Percentiles rank a stretch among this genome's conserved stretches.
phyloP scores from a whole-genome alignment of 2,888 invertebrate genomes.

The Amphimallon solstitiale region DNA sequence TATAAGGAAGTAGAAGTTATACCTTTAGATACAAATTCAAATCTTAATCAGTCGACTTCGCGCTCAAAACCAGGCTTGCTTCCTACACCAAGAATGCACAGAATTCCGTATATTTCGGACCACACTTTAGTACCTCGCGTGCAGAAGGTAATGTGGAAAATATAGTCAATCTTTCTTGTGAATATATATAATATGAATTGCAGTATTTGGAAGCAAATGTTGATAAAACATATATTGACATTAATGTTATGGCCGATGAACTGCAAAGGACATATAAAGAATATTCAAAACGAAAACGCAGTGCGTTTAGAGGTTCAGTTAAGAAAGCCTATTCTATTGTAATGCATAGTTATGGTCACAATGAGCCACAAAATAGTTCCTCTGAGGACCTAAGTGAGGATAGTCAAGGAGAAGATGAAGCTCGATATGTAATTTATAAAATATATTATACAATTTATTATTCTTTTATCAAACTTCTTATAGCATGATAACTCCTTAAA shows the following conservation, averaged over 20 bases:
- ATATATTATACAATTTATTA: neutral
- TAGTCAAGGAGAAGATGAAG: slow-evolving; percentile 58
- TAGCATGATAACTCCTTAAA: slow-evolving; percentile 55
- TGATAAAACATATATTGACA: slow-evolving; percentile 83
- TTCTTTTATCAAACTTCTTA: slow-evolving; percentile 34
- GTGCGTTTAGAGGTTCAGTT: slow-evolving; percentile 82
- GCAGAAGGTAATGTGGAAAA: slow-evolving; percentile 61
- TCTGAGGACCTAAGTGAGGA: slow-evolving; percentile 71
- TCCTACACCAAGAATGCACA: slow-evolving; percentile 45
- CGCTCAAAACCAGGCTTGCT: slow-evolving; percentile 23
- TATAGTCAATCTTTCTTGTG: neutral
- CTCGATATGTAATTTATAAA: slow-evolving; percentile 16
- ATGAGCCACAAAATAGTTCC: slow-evolving; percentile 64
- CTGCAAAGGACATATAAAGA: slow-evolving; percentile 80
- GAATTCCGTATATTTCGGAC: slow-evolving; percentile 60
- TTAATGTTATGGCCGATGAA: slow-evolving; percentile 84
- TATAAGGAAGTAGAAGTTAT: slow-evolving; percentile 48
- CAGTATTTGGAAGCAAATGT: slow-evolving; percentile 84
- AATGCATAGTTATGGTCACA: slow-evolving; percentile 74
- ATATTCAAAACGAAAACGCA: slow-evolving; percentile 82
- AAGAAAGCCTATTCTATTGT: slow-evolving; percentile 81
- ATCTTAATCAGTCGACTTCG: slow-evolving; percentile 16
- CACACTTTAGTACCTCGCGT: slow-evolving; percentile 65
- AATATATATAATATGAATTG: slow-evolving; percentile 8
- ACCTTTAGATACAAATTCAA: slow-evolving; percentile 42